phyloP scores from a whole-genome alignment of 2,888 invertebrate species.

The Campaea margaritaria region DNA sequence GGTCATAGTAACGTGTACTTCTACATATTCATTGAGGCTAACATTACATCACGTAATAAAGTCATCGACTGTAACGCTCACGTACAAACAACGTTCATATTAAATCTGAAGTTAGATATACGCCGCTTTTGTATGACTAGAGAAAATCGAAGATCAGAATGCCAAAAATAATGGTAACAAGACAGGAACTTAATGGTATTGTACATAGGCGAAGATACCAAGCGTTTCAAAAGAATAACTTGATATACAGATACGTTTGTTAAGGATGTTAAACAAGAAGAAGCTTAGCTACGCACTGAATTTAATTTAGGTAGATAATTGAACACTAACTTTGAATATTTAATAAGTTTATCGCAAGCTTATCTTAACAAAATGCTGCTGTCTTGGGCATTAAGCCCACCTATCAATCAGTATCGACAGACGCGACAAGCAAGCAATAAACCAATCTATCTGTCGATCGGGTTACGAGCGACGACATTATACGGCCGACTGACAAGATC shows the following conservation, averaged over 20 bases:
- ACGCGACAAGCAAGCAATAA: constrained; percentile 33
- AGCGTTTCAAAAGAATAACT: no score
- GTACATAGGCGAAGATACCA: no score
- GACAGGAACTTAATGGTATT: no score
- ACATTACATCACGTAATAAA: constrained; percentile 60
- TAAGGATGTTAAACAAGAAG: no score
- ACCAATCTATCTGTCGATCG: constrained; percentile 50
- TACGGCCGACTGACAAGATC: constrained; percentile 46
- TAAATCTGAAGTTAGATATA: constrained; percentile 14
- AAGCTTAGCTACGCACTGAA: no score
- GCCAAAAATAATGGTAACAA: no score
- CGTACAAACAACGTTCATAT: constrained; percentile 20
- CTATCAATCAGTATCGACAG: constrained; percentile 51
- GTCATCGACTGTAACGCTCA: constrained; percentile 49
- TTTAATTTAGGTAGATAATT: no score
- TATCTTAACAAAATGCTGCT: constrained; percentile 24
- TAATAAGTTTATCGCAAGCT: not conserved
- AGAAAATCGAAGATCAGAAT: no score
- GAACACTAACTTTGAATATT: no score
- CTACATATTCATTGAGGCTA: constrained; percentile 48
- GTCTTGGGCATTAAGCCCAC: constrained; percentile 39
- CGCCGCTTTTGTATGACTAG: not conserved
- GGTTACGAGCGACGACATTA: constrained; percentile 47
- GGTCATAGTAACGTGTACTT: constrained; percentile 45
- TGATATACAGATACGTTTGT: no score